Percentiles rank a stretch among this genome's conserved stretches.
These are phyloP conservation scores for Protosalanx chinensis DNA, from an alignment of 2,797 vertebrate species.

Conservation along the genomic window DNA sequence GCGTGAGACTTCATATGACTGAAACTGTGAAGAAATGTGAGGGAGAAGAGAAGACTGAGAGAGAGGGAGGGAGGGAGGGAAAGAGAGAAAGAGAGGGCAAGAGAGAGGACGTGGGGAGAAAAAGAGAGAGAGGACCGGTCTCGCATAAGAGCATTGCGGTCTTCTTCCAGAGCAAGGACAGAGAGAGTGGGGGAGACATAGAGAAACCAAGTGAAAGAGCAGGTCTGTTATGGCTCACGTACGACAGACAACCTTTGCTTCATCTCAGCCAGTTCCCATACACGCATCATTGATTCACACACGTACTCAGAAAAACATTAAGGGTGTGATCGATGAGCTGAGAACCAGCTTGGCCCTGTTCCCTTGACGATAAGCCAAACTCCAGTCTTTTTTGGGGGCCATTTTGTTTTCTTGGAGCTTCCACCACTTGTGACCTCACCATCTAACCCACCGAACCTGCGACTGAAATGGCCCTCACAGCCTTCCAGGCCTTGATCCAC, in stretches of 20 bases:
- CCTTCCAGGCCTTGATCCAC: slow-evolving; percentile 22
- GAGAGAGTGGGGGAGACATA: no score
- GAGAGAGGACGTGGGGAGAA: no score
- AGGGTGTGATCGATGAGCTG: slow-evolving; percentile 39
- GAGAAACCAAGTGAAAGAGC: background rate
- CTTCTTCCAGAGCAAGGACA: background rate
- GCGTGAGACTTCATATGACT: background rate
- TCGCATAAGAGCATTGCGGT: background rate
- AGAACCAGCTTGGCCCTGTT: background rate
- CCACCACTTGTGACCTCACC: slow-evolving; percentile 6
- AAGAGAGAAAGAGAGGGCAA: no score
- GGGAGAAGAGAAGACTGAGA: background rate
- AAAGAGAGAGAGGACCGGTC: background rate
- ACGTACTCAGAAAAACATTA: slow-evolving; percentile 3
- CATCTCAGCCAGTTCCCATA: background rate
- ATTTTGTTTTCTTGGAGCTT: slow-evolving; percentile 7
- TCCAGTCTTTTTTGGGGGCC: slow-evolving; percentile 24
- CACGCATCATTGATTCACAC: background rate
- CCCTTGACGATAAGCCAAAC: slow-evolving; percentile 8
- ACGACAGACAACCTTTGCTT: slow-evolving; percentile 4
- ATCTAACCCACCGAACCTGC: background rate
- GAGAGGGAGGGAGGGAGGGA: background rate
- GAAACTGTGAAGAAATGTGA: background rate
- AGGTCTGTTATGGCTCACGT: slow-evolving; percentile 10
- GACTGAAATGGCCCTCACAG: slow-evolving; percentile 27